Conservation (phyloP, 2,797 vertebrate genomes). For the Falco peregrinus region DNA sequence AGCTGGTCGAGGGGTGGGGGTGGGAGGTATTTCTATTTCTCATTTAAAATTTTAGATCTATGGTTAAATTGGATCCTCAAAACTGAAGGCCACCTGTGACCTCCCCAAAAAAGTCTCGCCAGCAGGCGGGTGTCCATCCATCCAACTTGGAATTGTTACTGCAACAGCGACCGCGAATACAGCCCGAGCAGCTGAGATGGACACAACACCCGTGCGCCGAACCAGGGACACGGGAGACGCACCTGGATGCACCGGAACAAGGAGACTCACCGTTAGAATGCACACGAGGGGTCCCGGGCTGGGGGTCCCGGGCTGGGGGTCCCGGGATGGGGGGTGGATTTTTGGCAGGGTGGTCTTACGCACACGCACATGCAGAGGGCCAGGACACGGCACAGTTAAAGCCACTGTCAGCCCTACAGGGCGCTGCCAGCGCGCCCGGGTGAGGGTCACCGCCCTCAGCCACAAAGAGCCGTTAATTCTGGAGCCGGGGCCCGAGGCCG, state of each 20-base stretch:
- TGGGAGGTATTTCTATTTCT: not conserved
- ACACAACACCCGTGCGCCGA: not conserved
- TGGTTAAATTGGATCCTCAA: not conserved
- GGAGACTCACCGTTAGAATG: not conserved
- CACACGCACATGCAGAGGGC: not conserved
- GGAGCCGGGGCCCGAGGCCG: too few species aligned
- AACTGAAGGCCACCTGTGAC: not conserved
- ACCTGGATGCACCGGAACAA: not conserved
- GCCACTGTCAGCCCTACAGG: not conserved
- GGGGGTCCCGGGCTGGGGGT: too few species aligned
- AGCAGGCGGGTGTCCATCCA: not conserved
- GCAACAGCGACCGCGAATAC: not conserved
- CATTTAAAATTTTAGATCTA: not conserved
- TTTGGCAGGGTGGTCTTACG: not conserved
- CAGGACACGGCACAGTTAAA: not conserved
- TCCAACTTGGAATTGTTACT: not conserved
- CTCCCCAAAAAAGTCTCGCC: not conserved
- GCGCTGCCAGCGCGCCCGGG: accelerated
- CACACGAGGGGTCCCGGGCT: too few species aligned
- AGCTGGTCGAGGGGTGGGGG: not conserved
- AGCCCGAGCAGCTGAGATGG: not conserved
- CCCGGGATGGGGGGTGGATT: too few species aligned
- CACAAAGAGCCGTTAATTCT: too few species aligned
- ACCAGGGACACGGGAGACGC: too few species aligned
- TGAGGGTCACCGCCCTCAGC: not conserved